Evolutionary conservation across 2,797 vertebrate genomes (phyloP), one percentile per base, ranked within the genome.

Genomic region (Phrynocephalus guinanensis): DNA sequence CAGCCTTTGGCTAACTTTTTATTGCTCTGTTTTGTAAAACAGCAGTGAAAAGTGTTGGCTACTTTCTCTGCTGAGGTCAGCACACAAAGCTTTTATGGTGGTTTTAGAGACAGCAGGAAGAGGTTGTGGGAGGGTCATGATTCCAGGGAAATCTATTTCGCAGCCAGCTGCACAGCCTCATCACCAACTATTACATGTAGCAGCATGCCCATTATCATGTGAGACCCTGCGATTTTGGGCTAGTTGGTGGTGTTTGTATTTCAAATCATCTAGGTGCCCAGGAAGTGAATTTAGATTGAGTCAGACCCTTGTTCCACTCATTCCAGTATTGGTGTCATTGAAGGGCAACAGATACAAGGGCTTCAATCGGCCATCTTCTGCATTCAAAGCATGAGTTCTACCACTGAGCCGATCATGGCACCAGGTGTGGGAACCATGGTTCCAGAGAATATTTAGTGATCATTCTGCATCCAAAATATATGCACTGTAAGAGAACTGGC

Each of bases 41-140:
- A 28, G 50, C n/a, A 38, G 6, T 66, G 38, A 77, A 85, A 6
- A 77, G 60, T 5, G 50, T 67, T 50, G 73, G 44, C 73, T 85
- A 1, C 5, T 85, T 77, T 30, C 56, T 66, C 5, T 66, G 83
- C 83, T 85, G 83, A 85, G n/a, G 28, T 85, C 60, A 75, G 83
- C 50, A 63, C 56, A 66, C 24, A 48, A 66, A 6, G 33, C 80
- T 82, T 24, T 16, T 48, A 28, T 68, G 73, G 67, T 77, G 38
- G 26, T 77, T 26, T 48, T 22, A 66, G 33, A 67, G 38, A 30
- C 13, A 77, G 18, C 52, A 26, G 73, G 28, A 76, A 77, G 73
- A 77, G 73, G 60, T 67, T 24, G 48, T 28, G 20, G 10, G 44
- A 77, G 28, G 60, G 83, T 22, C 67, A 38, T 18, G 50, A 52